A percentile compares a stretch with the other conserved stretches of the same genome.
These are phyloP conservation scores for Sebastes wilsoni DNA, from an alignment of 2,797 vertebrate genomes.

Conservation along the genomic window DNA sequence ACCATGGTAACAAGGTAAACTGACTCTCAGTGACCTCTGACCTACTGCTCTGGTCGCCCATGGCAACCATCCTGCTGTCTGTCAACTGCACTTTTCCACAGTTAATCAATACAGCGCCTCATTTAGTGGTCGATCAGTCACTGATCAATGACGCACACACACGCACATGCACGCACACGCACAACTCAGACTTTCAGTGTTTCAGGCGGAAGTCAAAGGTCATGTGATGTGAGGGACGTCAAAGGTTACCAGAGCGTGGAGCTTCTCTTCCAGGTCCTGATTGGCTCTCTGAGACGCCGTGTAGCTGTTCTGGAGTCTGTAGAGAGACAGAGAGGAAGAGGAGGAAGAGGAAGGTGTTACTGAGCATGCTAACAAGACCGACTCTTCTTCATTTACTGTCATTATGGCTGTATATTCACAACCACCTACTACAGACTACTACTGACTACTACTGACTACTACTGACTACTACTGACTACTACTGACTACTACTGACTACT, in stretches of 20 bases:
- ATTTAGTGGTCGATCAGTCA: constrained; percentile 19
- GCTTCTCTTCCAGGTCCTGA: constrained; percentile 98
- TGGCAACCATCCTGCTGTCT: constrained; percentile 10
- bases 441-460: too few species aligned
- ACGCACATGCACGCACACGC: background rate
- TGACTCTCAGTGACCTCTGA: constrained; percentile 1
- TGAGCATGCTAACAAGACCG: background rate
- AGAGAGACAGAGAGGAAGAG: background rate
- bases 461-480: too few species aligned
- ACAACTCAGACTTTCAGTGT: background rate
- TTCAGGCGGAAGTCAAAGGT: background rate
- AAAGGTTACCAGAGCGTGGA: constrained; percentile 91
- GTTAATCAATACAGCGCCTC: constrained; percentile 27
- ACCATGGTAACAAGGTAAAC: background rate
- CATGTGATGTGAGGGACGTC: background rate
- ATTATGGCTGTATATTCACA: too few species aligned
- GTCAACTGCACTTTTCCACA: constrained; percentile 22
- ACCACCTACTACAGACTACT: too few species aligned
- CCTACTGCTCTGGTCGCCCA: background rate
- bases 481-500: too few species aligned
- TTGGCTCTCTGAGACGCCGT: constrained; percentile 96
- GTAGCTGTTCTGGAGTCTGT: constrained; percentile 97
- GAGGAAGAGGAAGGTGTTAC: background rate
- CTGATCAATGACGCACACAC: background rate
- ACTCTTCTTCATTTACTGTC: too few species aligned